Base-by-base conservation (phyloP, 2,113 vertebrate species). In the Oceanodroma tethys region DNA sequence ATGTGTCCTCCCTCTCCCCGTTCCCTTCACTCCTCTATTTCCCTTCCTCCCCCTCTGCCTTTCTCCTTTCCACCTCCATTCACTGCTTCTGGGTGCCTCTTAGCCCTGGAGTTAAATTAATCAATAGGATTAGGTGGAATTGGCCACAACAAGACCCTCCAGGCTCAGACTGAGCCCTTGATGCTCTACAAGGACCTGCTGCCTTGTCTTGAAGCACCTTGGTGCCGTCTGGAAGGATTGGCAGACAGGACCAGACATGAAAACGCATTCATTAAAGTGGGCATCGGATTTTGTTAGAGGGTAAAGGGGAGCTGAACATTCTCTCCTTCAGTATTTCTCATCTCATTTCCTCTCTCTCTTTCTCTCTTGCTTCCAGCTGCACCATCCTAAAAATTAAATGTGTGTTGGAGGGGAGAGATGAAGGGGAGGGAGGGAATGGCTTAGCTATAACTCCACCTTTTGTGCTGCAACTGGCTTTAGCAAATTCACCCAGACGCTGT, bases 261-360 rank as follows among this genome's bases (percentile, higher is more conserved):
- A 98, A 94, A 83, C 88, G 98, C 98, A 98, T 99, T 99, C 98
- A 98, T 99, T 99, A 99, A 96, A 50, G 42, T 15, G 36, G 40
- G 68, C 75, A 47, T 56, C 2, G 47, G 90, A 40, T 58, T 75
- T 52, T 21, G 63, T 42, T 12, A 9, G 66, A 36, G 71, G 36
- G 38, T 34, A 86, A 74, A 59, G 82, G 55, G 32, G 88, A 79
- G 55, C 78, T 34, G 65, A 47, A 25, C 26, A 5, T 63, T 32
- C 45, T 63, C 58, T 91, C 70, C 65, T 85, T 52, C 74, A 23
- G 25, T 30, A 40, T 56, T 66, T 38, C 65, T 38, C 47, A 18
- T 42, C 68, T 56, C 91, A 34, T 59, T 91, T 84, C 75, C 76
- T 11, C 29, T 52, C 66, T 40, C 42, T 40, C 53, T 50, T 13